phyloP scores from a whole-genome alignment of 92 coral and sea anemone species.

The Parazoanthus darwini region DNA sequence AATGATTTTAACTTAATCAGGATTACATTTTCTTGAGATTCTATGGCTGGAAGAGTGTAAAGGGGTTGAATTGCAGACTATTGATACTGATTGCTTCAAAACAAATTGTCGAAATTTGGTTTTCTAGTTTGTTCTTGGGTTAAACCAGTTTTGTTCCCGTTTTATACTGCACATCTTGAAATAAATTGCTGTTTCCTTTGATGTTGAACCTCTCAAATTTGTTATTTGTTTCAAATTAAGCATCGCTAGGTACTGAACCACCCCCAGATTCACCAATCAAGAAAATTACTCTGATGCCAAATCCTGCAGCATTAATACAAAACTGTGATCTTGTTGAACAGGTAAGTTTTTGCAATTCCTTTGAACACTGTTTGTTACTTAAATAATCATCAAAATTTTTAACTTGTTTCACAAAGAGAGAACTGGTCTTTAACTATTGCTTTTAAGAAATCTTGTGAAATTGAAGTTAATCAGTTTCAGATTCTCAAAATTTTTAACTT shows the following conservation, averaged over 20 bases:
- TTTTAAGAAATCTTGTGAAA: too few relatives aligned
- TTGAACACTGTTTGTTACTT: not conserved
- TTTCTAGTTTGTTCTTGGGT: not conserved
- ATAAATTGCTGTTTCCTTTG: not conserved
- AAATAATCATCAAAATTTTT: too few relatives aligned
- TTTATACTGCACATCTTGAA: not conserved
- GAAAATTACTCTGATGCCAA: not conserved
- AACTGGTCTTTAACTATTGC: not conserved
- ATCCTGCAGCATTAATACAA: conserved; percentile 26
- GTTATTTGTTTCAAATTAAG: not conserved
- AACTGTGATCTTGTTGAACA: not conserved
- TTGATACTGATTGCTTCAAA: too few relatives aligned
- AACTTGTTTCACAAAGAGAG: not conserved
- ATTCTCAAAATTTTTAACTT: not conserved
- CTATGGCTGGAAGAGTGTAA: too few relatives aligned
- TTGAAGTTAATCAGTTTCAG: too few relatives aligned
- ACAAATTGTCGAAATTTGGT: too few relatives aligned
- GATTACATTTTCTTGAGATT: too few relatives aligned
- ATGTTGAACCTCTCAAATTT: not conserved
- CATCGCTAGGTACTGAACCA: not conserved
- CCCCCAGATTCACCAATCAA: conserved; percentile 24
- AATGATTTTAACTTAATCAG: too few relatives aligned
- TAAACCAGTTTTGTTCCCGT: not conserved
- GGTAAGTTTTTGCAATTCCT: not conserved
- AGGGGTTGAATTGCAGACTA: too few relatives aligned